Evolutionary conservation across 2,888 invertebrate genomes (phyloP).

Genomic region (Nipponacmea schrenckii): DNA sequence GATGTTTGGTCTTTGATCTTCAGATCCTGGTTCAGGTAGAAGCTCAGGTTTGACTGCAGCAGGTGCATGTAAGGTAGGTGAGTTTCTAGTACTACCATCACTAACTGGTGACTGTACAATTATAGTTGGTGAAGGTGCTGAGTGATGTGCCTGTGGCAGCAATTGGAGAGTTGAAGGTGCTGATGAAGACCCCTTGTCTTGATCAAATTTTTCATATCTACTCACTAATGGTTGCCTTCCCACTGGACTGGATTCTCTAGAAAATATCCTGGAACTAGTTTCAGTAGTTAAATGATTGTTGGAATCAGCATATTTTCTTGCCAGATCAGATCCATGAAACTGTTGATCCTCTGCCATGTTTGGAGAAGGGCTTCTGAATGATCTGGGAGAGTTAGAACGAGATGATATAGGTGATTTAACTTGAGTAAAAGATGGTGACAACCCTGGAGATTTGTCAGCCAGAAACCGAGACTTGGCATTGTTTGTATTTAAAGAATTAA

Average conservation of each 20-base stretch:
- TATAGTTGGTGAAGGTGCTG: too few relatives aligned
- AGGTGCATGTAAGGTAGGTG: too few relatives aligned
- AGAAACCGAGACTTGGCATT: neutral
- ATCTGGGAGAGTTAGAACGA: neutral
- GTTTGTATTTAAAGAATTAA: neutral
- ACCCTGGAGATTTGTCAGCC: neutral
- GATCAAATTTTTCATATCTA: neutral
- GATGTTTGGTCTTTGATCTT: too few relatives aligned
- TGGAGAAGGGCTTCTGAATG: neutral
- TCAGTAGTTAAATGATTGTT: neutral
- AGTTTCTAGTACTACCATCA: too few relatives aligned
- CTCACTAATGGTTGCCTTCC: neutral
- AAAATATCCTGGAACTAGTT: neutral
- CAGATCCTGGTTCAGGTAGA: too few relatives aligned
- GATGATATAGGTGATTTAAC: neutral
- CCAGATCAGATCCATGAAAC: constrained; percentile 1
- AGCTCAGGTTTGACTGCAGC: too few relatives aligned
- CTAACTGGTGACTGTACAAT: too few relatives aligned
- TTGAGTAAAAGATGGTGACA: neutral
- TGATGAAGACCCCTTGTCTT: neutral
- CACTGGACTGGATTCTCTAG: neutral
- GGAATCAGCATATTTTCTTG: neutral
- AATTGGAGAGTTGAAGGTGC: too few relatives aligned
- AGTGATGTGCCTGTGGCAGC: too few relatives aligned
- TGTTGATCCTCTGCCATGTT: neutral